These are phyloP conservation scores for Anguilla rostrata DNA, from an alignment of 2,113 vertebrate genomes.

Conservation along the genomic window DNA sequence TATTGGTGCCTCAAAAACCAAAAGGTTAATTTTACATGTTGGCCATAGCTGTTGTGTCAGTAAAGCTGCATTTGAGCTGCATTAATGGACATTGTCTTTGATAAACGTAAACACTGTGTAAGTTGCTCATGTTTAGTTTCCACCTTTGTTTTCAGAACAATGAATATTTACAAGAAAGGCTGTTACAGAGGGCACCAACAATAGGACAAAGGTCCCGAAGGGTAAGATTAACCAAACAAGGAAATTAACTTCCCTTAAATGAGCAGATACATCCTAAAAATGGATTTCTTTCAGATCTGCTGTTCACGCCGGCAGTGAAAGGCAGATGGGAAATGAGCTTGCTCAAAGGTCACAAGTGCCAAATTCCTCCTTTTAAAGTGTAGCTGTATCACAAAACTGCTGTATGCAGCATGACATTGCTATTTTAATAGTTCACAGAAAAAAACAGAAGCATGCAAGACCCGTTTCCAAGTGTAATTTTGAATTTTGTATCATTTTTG, in stretches of 20 bases:
- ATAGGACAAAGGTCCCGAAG: conserved; percentile 91
- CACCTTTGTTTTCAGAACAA: conserved; percentile 76
- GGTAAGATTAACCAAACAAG: conserved; percentile 63
- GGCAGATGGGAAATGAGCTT: neutral
- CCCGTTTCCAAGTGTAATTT: too few relatives aligned
- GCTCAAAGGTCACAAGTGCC: neutral
- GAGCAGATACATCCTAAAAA: neutral
- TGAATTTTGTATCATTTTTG: too few relatives aligned
- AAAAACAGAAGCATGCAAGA: too few relatives aligned
- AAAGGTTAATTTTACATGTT: neutral
- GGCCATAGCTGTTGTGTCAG: neutral
- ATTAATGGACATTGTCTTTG: too few relatives aligned
- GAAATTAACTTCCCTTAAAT: neutral
- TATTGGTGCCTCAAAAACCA: too few relatives aligned
- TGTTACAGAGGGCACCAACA: conserved; percentile 89
- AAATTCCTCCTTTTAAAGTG: neutral
- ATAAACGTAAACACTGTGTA: too few relatives aligned
- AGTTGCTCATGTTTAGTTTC: neutral
- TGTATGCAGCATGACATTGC: neutral
- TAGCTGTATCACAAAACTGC: neutral
- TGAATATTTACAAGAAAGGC: conserved; percentile 90
- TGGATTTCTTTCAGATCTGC: too few relatives aligned
- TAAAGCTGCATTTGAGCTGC: too few relatives aligned
- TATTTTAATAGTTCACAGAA: neutral
- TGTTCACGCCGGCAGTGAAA: conserved; percentile 3